Percentiles rank a stretch among this genome's conserved stretches.
phyloP scores from a whole-genome alignment of 2,113 vertebrate species.

The Danio rerio region DNA sequence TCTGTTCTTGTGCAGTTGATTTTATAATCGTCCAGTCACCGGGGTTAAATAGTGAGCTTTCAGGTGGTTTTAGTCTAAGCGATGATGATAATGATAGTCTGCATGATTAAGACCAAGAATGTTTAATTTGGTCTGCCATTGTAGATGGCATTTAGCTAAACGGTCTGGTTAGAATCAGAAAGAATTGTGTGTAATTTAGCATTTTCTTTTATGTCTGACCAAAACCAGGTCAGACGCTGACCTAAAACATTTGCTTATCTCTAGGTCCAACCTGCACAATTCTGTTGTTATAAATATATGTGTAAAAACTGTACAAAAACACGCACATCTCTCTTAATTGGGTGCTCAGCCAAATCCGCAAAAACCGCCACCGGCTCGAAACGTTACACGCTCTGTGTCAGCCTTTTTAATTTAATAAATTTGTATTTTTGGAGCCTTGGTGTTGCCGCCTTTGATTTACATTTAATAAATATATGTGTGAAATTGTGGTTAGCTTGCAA shows the following conservation, averaged over 20 bases:
- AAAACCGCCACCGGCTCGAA: no score
- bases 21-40: not conserved
- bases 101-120: not conserved
- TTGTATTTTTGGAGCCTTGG: no score
- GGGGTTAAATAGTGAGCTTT: not conserved
- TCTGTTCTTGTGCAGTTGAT: not conserved
- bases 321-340: no score
- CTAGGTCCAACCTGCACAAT: not conserved
- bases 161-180: not conserved
- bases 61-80: not conserved
- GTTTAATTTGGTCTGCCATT: not conserved
- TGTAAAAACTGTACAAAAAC: no score
- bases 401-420: no score
- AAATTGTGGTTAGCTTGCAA: not conserved
- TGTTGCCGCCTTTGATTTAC: no score
- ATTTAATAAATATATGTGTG: not conserved
- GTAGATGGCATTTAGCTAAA: not conserved
- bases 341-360: no score
- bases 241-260: not conserved
- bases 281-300: no score
- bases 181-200: not conserved
- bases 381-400: no score
- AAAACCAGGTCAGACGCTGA: not conserved
- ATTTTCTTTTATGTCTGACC: slow-evolving; percentile 1
- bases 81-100: not conserved